Evolutionary conservation across 2,113 vertebrate genomes (phyloP).

Genomic region (Silurus glanis): DNA sequence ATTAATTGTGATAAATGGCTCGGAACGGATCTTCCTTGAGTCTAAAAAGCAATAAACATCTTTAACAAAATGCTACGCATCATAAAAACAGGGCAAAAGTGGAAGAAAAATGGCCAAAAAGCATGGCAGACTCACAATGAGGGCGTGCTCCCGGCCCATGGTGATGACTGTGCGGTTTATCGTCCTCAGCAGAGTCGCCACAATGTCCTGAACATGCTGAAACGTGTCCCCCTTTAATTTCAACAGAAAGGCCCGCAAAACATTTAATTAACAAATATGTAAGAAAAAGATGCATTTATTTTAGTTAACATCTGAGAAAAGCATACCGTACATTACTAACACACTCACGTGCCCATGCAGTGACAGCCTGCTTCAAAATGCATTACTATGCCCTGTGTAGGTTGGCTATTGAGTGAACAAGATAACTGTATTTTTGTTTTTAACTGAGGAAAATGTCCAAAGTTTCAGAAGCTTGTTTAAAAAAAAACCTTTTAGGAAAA

Average conservation of each 20-base stretch:
- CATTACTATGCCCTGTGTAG: neutral
- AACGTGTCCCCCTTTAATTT: constrained; percentile 80
- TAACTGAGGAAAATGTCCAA: neutral
- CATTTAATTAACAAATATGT: neutral
- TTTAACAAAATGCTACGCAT: neutral
- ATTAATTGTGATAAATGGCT: neutral
- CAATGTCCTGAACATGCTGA: constrained; percentile 89
- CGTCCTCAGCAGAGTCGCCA: constrained; percentile 82
- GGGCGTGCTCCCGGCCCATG: constrained; percentile 85
- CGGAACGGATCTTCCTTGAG: neutral
- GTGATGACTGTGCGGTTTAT: constrained; percentile 90
- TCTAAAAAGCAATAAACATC: neutral
- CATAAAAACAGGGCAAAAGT: neutral
- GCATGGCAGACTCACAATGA: constrained; percentile 83
- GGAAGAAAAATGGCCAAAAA: neutral
- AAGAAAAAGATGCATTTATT: neutral
- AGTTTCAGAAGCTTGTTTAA: neutral
- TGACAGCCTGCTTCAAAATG: neutral
- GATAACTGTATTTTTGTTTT: neutral
- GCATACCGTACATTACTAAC: neutral
- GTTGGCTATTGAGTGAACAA: neutral
- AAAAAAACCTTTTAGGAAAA: neutral
- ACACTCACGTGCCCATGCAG: constrained; percentile 13
- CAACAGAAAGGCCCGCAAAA: neutral
- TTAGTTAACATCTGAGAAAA: neutral